Percentiles rank a stretch among this genome's conserved stretches.
Evolutionary conservation across 92 coral and sea anemone genomes (phyloP).

Genomic region (Phenganax marumi): DNA sequence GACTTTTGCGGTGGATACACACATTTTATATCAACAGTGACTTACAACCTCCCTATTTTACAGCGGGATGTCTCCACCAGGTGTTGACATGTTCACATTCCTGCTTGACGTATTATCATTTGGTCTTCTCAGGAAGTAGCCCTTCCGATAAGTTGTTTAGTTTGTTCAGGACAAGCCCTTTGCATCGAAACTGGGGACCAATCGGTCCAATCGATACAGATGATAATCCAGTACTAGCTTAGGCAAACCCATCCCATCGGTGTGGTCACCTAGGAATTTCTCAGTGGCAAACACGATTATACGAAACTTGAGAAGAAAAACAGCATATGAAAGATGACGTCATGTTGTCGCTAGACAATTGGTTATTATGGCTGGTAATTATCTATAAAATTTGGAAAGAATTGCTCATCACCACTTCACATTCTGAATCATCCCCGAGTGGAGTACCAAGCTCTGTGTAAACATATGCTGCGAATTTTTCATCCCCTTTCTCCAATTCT

Average conservation of each 20-base stretch:
- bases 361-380: too few relatives aligned
- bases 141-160: too few relatives aligned
- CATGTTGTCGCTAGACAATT: background rate
- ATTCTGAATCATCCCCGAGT: background rate
- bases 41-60: background rate
- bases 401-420: background rate
- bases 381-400: too few relatives aligned
- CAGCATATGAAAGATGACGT: background rate
- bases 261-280: too few relatives aligned
- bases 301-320: background rate
- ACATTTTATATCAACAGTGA: background rate
- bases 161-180: too few relatives aligned
- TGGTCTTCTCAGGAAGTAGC: background rate
- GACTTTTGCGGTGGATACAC: background rate
- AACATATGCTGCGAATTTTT: background rate
- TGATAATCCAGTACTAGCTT: too few relatives aligned
- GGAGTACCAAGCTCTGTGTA: background rate
- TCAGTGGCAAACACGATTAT: too few relatives aligned
- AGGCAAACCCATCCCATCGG: too few relatives aligned
- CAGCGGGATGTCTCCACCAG: background rate
- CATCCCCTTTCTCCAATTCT: too few relatives aligned
- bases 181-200: too few relatives aligned
- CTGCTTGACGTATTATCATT: constrained; percentile 8
- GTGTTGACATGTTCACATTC: constrained; percentile 2
- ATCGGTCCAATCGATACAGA: too few relatives aligned